Conservation (phyloP, 2,797 vertebrate genomes). For the Bufotes viridis region DNA sequence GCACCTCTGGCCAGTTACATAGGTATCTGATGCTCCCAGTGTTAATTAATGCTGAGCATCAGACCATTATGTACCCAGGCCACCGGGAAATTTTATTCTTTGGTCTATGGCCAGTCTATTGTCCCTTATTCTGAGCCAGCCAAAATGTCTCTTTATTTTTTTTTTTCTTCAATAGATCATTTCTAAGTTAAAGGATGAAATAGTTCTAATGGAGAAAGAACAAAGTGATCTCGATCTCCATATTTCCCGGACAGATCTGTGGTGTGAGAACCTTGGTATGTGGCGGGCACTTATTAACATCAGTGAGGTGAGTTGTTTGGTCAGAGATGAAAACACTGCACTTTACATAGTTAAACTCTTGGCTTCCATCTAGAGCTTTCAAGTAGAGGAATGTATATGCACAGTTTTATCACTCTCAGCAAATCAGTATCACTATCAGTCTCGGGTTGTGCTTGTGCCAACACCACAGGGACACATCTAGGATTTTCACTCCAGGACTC, state of each 20-base stretch:
- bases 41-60: too few species aligned
- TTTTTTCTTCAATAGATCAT: slow-evolving; percentile 80
- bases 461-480: background rate
- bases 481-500: background rate
- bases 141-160: background rate
- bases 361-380: background rate
- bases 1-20: too few species aligned
- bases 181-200: slow-evolving; percentile 94
- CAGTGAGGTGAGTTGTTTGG: slow-evolving; percentile 80
- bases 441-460: background rate
- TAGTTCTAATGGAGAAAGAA: slow-evolving; percentile 91
- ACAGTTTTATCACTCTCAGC: background rate
- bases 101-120: too few species aligned
- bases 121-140: too few species aligned
- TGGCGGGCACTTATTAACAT: slow-evolving; percentile 89
- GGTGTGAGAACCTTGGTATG: slow-evolving; percentile 95
- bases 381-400: background rate
- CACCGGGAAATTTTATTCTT: too few species aligned
- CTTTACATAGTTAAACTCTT: background rate
- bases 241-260: slow-evolving; percentile 93
- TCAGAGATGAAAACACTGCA: background rate
- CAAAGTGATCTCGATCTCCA: slow-evolving; percentile 92
- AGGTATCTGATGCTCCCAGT: too few species aligned
- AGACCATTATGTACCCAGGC: too few species aligned
- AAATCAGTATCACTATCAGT: too few species aligned